These are phyloP conservation scores for Drosophila affinis DNA, from an alignment of 2,888 invertebrate genomes.

Conservation along the genomic window DNA sequence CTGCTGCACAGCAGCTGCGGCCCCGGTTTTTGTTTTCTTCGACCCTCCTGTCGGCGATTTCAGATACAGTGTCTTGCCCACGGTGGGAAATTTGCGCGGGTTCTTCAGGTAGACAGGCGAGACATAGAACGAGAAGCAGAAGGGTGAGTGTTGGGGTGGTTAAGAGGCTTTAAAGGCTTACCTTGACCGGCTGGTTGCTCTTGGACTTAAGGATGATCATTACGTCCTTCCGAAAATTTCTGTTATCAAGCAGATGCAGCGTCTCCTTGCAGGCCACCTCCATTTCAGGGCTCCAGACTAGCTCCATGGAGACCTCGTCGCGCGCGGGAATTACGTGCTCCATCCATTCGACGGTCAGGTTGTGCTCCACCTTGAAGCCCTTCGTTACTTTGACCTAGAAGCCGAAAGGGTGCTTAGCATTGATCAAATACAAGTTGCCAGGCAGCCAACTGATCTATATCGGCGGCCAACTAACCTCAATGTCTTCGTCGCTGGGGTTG, in stretches of 20 bases:
- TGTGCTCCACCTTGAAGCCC: conserved; percentile 86
- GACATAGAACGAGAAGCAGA: not conserved
- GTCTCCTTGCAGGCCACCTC: conserved; percentile 87
- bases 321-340: conserved; percentile 85
- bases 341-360: conserved; percentile 86
- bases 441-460: conserved; percentile 52
- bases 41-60: conserved; percentile 81
- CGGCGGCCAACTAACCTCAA: conserved; percentile 82
- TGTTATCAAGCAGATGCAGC: conserved; percentile 87
- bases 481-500: conserved; percentile 85
- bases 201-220: conserved; percentile 87
- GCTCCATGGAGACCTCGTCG: conserved; percentile 85
- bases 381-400: conserved; percentile 85
- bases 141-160: conserved; percentile 14
- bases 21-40: conserved; percentile 71
- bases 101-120: conserved; percentile 66
- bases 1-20: conserved; percentile 45
- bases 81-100: conserved; percentile 81
- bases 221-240: conserved; percentile 88
- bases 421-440: conserved; percentile 65
- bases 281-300: conserved; percentile 87
- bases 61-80: conserved; percentile 78
- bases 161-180: conserved; percentile 39
- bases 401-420: conserved; percentile 36
- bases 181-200: conserved; percentile 75